phyloP scores from a whole-genome alignment of 2,113 vertebrate genomes.

The Rutilus rutilus region DNA sequence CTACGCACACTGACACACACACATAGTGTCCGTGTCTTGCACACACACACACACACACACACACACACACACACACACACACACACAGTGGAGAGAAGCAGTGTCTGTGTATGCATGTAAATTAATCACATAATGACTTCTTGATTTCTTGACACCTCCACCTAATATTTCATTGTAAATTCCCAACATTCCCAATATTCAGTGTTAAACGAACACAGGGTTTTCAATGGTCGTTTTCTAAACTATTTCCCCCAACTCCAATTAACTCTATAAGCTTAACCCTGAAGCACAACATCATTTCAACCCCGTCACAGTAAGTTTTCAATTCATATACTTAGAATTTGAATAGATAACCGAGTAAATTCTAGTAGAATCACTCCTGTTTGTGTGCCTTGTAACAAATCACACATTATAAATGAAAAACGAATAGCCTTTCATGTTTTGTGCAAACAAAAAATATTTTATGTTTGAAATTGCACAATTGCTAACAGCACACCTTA shows the following conservation, averaged over 20 bases:
- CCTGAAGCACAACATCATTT: slow-evolving; percentile 6
- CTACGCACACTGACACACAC: slow-evolving; percentile 58
- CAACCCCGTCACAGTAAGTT: neutral
- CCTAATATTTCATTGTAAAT: neutral
- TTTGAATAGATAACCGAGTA: neutral
- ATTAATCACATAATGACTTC: neutral
- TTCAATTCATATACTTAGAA: neutral
- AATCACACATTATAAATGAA: neutral
- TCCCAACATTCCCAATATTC: neutral
- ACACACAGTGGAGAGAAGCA: neutral
- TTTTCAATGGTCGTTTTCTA: neutral
- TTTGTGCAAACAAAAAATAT: neutral
- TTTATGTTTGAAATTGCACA: too few species aligned
- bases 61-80: slow-evolving; percentile 61
- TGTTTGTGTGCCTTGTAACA: neutral
- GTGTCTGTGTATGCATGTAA: neutral
- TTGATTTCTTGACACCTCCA: neutral
- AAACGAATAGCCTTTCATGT: neutral
- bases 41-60: slow-evolving; percentile 10
- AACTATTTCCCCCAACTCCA: neutral
- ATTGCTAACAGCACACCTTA: too few species aligned
- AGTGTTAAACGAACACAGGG: neutral
- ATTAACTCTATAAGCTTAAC: neutral
- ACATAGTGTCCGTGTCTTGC: slow-evolving; percentile 36
- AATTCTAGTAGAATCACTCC: neutral